Conservation (phyloP, 1,140 invertebrate species). For the Drosophila ohnishii region DNA sequence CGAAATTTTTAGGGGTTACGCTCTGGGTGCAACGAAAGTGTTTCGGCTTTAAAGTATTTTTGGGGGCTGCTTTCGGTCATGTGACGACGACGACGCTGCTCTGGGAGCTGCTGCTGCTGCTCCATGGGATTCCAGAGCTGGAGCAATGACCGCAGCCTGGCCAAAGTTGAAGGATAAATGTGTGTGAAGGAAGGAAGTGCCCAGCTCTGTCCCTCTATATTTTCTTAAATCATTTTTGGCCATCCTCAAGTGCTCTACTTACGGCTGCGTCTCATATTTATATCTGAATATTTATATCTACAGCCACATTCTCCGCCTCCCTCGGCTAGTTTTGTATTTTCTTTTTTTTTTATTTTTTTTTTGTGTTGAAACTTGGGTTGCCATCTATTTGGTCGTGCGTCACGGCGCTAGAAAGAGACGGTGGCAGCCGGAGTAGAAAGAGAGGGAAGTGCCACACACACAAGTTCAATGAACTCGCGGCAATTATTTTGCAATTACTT, state of each 20-base stretch:
- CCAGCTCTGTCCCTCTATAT: neutral
- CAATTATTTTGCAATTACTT: constrained; percentile 74
- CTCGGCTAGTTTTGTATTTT: constrained; percentile 23
- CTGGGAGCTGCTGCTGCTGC: constrained; percentile 13
- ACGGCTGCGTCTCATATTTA: constrained; percentile 39
- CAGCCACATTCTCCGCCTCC: constrained; percentile 6
- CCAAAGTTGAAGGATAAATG: constrained; percentile 76
- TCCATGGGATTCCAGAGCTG: constrained; percentile 41
- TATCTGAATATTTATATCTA: constrained; percentile 62
- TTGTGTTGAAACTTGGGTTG: constrained; percentile 27
- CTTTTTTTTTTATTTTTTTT: constrained; percentile 14
- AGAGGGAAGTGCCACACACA: constrained; percentile 4
- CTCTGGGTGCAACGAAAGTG: constrained; percentile 66
- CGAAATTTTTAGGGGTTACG: constrained; percentile 74
- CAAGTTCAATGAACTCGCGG: constrained; percentile 60
- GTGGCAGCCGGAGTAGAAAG: neutral
- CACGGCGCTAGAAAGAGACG: constrained; percentile 3
- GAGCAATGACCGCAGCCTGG: constrained; percentile 77
- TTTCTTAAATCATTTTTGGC: constrained; percentile 33
- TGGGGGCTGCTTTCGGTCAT: constrained; percentile 42
- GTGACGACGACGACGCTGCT: constrained; percentile 27
- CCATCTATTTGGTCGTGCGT: constrained; percentile 29
- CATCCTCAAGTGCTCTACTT: constrained; percentile 21
- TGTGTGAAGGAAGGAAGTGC: constrained; percentile 22
- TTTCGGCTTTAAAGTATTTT: constrained; percentile 57